Percentiles rank a stretch among this genome's conserved stretches.
phyloP scores from a whole-genome alignment of 2,113 vertebrate species.

The Lethenteron camtschaticum region DNA sequence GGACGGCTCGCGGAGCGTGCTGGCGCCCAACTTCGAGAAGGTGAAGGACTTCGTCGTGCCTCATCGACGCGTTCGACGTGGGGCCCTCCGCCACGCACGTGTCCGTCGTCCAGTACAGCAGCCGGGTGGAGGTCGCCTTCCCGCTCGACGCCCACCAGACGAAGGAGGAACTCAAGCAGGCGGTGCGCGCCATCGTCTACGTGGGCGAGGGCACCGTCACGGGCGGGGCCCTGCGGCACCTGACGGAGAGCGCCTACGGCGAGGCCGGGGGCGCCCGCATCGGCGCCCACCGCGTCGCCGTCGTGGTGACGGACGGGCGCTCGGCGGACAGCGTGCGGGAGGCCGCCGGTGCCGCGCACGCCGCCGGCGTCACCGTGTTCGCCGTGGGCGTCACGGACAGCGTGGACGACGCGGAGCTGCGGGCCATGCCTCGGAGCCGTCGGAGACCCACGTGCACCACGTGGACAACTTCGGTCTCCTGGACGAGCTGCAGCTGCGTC shows the following conservation, averaged over 20 bases:
- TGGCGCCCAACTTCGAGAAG: constrained; percentile 74
- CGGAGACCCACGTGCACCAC: constrained; percentile 77
- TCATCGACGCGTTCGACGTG: constrained; percentile 52
- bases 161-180: constrained; percentile 40
- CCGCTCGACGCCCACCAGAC: constrained; percentile 46
- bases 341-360: constrained; percentile 54
- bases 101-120: constrained; percentile 85
- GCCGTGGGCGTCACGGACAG: constrained; percentile 61
- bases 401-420: constrained; percentile 64
- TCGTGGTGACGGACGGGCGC: constrained; percentile 73
- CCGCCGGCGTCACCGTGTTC: constrained; percentile 67
- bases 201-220: constrained; percentile 95
- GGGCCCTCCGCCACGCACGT: constrained; percentile 48
- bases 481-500: constrained; percentile 41
- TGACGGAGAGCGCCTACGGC: constrained; percentile 65
- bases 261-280: constrained; percentile 43
- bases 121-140: constrained; percentile 81
- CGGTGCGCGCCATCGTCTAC: constrained; percentile 54
- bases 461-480: constrained; percentile 85
- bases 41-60: constrained; percentile 80
- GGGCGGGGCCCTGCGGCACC: constrained; percentile 66
- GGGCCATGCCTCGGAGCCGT: constrained; percentile 65
- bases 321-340: constrained; percentile 81
- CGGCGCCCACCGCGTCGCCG: constrained; percentile 31
- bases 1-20: constrained; percentile 83